Evolutionary conservation across 2,888 invertebrate species (phyloP), one percentile per base, ranked within the genome.

Genomic region (Kryphioiulus occultus): DNA sequence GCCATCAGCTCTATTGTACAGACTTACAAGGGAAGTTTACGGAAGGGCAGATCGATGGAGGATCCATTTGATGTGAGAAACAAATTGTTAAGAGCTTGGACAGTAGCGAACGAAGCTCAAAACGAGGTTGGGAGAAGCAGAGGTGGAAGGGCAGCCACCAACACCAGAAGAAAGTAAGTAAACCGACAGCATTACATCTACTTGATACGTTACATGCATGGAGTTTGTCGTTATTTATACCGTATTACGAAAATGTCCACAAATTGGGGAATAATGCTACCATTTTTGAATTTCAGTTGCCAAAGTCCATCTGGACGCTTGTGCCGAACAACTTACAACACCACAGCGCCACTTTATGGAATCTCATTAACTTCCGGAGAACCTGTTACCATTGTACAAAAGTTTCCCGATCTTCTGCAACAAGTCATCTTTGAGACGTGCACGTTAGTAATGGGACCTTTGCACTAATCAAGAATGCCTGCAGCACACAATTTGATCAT

Each of bases 261-360:
- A 15, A 44, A 78, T 39, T 26, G 22, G 26, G 1, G 17, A 59
- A 10, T 87, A 32, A 86, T 88, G 68, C 85, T 53, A 85, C 5
- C 17, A 84, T 12, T 91, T 87, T 90, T 88, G 19, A 15, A 22
- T 89, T 10, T 88, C 89, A 91, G 92, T 1, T 93, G 95, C 90
- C 93, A 93, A 89, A 94, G 95, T 22, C 95, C 95, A 59, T 95
- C 95, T 0, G 93, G 95, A 32, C 94, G 97, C 88, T 93, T 98
- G 59, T 98, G 97, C 92, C 95, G 96, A 91, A 97, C 97, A 12
- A 94, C 97, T 88, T 97, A 97, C 92, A 97, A 97, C 92, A 97
- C 97, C 32, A 97, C 97, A 83, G 97, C 97, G 26, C 97, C 97
- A 0, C 96, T 97, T 96, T 97, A 97, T 91, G 97, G 97, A n/a